Conservation (phyloP, 2,797 vertebrate genomes). For the Micrastur ruficollis region DNA sequence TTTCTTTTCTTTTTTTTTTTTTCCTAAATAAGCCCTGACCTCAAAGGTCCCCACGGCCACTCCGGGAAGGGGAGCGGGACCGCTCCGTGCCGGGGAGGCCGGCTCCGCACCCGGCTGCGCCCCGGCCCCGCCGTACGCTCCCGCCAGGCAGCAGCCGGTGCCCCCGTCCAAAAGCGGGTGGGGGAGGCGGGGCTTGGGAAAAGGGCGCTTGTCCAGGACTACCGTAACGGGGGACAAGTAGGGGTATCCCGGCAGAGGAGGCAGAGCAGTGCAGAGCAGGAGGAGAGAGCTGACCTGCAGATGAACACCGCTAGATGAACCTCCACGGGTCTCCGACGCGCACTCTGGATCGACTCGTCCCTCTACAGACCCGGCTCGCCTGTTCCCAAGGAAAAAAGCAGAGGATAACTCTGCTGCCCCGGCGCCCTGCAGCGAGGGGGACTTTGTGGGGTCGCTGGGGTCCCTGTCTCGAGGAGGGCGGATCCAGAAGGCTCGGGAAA, state of each 20-base stretch:
- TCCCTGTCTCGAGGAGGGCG: not conserved
- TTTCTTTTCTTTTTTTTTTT: accelerated
- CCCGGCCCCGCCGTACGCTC: not conserved
- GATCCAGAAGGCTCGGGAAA: not conserved
- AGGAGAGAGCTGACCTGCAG: not conserved
- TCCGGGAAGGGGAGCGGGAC: not conserved
- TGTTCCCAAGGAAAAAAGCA: not conserved
- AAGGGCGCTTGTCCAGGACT: not conserved
- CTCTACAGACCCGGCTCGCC: not conserved
- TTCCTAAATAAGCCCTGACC: not conserved
- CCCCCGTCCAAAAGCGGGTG: not conserved
- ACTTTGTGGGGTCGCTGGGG: no score
- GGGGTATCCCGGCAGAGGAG: not conserved
- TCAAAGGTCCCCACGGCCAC: not conserved
- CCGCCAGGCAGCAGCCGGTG: not conserved
- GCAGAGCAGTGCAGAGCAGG: not conserved
- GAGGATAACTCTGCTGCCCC: not conserved
- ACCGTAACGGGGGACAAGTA: not conserved
- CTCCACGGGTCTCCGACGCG: not conserved
- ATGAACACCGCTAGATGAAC: not conserved
- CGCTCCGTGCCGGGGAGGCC: no score
- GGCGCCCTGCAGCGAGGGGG: not conserved
- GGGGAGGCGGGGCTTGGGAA: not conserved
- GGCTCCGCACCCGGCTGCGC: not conserved
- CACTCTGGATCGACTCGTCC: accelerated